A percentile compares a stretch with the other conserved stretches of the same genome.
Conservation (phyloP, 2,888 invertebrate genomes). For the Drosophila paramelanica region DNA sequence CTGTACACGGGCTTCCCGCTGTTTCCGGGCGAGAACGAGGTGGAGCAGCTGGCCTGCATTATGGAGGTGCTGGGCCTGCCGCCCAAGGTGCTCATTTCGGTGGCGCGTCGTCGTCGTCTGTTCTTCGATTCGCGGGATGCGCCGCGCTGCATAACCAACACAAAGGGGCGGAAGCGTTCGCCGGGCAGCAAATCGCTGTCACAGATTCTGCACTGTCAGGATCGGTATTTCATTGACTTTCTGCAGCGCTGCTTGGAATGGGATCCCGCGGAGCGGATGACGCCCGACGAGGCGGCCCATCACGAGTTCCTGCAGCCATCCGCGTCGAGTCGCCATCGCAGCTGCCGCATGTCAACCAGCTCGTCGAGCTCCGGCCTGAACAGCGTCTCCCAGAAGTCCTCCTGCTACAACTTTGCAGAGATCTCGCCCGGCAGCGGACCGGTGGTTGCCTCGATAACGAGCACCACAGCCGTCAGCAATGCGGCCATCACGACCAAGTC, state of each 20-base stretch:
- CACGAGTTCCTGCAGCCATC: conserved; percentile 93
- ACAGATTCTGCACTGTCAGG: conserved; percentile 93
- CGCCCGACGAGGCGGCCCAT: conserved; percentile 94
- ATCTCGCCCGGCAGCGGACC: conserved; percentile 78
- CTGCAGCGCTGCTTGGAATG: conserved; percentile 96
- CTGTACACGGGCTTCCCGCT: conserved; percentile 97
- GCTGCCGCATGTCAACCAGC: conserved; percentile 82
- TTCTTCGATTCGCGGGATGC: conserved; percentile 96
- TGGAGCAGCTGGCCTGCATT: conserved; percentile 97
- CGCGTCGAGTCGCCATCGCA: conserved; percentile 84
- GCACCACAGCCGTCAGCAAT: conserved; percentile 81
- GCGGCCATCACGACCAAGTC: conserved; percentile 81
- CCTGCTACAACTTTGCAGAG: conserved; percentile 82
- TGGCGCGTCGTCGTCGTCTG: conserved; percentile 93
- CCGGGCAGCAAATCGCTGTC: conserved; percentile 94
- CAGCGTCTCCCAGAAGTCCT: conserved; percentile 83
- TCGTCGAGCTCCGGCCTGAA: conserved; percentile 83
- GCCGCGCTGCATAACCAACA: conserved; percentile 95
- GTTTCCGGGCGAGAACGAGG: conserved; percentile 98
- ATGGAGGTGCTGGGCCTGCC: conserved; percentile 98
- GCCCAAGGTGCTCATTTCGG: conserved; percentile 93
- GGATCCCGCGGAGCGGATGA: conserved; percentile 96
- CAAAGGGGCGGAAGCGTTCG: conserved; percentile 95
- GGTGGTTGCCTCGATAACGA: conserved; percentile 80
- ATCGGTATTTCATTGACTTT: conserved; percentile 95